These are phyloP conservation scores for Tipula confusa DNA, from an alignment of 2,888 invertebrate genomes.

Conservation along the genomic window DNA sequence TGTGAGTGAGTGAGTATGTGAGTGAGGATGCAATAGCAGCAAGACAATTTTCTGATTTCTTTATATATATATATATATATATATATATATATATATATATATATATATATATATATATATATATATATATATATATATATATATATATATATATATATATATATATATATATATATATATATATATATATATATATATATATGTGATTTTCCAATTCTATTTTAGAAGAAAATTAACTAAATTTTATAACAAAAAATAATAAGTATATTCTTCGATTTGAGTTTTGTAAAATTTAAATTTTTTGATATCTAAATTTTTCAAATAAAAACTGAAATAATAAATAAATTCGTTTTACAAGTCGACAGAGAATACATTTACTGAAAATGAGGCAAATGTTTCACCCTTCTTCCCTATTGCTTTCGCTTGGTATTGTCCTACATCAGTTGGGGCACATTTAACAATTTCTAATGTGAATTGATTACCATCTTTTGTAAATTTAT, in stretches of 20 bases:
- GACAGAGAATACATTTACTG: slow-evolving; percentile 64
- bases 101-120: neutral
- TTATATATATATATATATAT: too few species aligned
- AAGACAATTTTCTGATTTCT: neutral
- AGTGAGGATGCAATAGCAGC: neutral
- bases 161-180: neutral
- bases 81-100: too few species aligned
- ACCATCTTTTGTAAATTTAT: slow-evolving; percentile 77
- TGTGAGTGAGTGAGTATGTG: neutral
- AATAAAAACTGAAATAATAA: neutral
- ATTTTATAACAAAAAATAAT: slow-evolving; percentile 15
- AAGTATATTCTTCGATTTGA: neutral
- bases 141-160: too few species aligned
- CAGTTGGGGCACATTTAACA: slow-evolving; percentile 65
- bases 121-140: neutral
- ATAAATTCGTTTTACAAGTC: slow-evolving; percentile 8
- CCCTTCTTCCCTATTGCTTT: slow-evolving; percentile 82
- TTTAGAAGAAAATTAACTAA: neutral
- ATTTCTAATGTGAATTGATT: slow-evolving; percentile 76
- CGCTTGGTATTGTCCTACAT: slow-evolving; percentile 84
- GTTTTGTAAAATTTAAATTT: neutral
- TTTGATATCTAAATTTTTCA: neutral
- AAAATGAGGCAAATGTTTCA: slow-evolving; percentile 79
- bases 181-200: neutral
- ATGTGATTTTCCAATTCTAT: neutral